phyloP scores from a whole-genome alignment of 2,797 vertebrate genomes.

The Stomatorhinus walkeri region DNA sequence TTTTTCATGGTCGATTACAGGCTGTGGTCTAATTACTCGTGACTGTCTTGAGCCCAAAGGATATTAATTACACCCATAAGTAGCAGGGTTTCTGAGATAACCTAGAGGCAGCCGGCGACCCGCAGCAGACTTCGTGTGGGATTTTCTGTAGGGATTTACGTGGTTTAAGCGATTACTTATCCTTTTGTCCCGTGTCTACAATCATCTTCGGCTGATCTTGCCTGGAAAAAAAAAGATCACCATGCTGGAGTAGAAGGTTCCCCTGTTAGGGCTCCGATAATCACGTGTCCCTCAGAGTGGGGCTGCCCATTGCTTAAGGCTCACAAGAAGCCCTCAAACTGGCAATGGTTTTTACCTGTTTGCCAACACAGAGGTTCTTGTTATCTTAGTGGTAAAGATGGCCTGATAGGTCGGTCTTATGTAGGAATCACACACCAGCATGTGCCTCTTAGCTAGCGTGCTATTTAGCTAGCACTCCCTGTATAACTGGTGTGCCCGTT shows the following conservation, averaged over 20 bases:
- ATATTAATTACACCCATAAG: slow-evolving; percentile 32
- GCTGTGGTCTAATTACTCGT: slow-evolving; percentile 42
- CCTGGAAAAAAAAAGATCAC: neutral
- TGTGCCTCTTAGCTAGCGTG: neutral
- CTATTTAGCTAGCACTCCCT: neutral
- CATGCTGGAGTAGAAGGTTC: neutral
- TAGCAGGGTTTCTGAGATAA: neutral
- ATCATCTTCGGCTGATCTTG: neutral
- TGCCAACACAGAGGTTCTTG: neutral
- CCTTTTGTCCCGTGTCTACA: neutral
- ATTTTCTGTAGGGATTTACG: neutral
- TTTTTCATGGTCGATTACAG: slow-evolving; percentile 36
- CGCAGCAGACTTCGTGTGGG: neutral
- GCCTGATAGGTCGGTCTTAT: neutral
- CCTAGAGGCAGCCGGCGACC: neutral
- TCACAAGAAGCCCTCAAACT: neutral
- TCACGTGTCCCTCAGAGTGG: neutral
- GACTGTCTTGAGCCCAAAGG: slow-evolving; percentile 20
- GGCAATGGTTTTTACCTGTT: neutral
- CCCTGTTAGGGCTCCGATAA: neutral
- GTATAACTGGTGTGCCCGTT: neutral
- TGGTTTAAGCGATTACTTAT: neutral
- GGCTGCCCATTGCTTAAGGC: neutral
- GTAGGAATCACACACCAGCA: neutral
- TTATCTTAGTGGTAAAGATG: neutral